Conservation (phyloP, 2,888 invertebrate species). For the Drosophila planitibia region DNA sequence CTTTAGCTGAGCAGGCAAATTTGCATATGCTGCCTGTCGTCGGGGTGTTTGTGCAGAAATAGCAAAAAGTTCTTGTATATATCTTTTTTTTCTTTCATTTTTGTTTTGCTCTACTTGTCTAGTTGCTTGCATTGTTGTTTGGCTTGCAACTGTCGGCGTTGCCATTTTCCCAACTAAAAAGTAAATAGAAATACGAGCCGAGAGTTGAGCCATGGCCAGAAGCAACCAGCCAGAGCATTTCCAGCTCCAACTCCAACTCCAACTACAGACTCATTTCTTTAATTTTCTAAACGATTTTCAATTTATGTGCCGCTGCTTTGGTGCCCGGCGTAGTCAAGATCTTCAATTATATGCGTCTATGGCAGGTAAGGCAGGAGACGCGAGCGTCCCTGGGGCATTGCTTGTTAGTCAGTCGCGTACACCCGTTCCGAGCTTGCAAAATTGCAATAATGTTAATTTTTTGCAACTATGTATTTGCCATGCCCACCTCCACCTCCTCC, state of each 20-base stretch:
- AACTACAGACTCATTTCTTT: conserved; percentile 56
- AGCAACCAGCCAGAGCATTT: conserved; percentile 1
- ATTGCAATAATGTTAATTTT: conserved; percentile 77
- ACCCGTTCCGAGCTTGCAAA: conserved; percentile 48
- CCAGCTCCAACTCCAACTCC: conserved; percentile 11
- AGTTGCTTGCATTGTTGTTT: conserved; percentile 35
- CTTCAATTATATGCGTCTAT: conserved; percentile 59
- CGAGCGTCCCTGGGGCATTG: conserved; percentile 48
- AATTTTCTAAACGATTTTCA: conserved; percentile 71
- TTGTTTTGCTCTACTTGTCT: conserved; percentile 61
- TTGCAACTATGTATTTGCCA: conserved; percentile 66
- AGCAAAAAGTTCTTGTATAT: conserved; percentile 53
- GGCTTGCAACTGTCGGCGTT: conserved; percentile 61
- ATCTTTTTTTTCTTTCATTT: conserved; percentile 47
- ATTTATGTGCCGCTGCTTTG: conserved; percentile 54
- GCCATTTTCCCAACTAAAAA: conserved; percentile 48
- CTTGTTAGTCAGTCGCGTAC: conserved; percentile 54
- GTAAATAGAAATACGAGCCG: conserved; percentile 57
- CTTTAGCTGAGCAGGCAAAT: conserved; percentile 50
- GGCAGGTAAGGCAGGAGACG: conserved; percentile 31
- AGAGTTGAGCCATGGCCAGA: conserved; percentile 43
- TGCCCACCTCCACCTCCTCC: background rate
- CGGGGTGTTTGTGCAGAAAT: conserved; percentile 20
- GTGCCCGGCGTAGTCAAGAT: conserved; percentile 31
- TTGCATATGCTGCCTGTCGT: conserved; percentile 76